These are phyloP conservation scores for Caloenas nicobarica DNA, from an alignment of 2,113 vertebrate genomes.

Conservation along the genomic window DNA sequence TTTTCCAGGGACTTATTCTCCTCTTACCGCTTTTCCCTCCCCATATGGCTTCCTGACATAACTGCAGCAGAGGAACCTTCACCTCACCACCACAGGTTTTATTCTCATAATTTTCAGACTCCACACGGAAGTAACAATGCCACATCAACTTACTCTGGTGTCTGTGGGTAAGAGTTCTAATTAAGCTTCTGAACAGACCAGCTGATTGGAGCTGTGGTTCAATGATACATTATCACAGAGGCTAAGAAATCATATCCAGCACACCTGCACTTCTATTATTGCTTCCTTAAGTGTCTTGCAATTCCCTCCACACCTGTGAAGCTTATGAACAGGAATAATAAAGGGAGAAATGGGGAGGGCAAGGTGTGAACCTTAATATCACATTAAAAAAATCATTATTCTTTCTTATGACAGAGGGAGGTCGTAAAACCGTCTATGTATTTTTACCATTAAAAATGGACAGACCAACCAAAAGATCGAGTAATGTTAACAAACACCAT, in stretches of 20 bases:
- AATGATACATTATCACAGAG: not conserved
- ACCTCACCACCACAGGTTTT: not conserved
- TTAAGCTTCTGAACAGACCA: not conserved
- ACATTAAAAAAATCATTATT: not conserved
- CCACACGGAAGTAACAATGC: not conserved
- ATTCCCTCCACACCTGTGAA: not conserved
- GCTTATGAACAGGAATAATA: not conserved
- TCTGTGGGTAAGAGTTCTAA: constrained; percentile 15
- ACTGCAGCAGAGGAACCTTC: not conserved
- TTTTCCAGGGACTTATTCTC: not conserved
- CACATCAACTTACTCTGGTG: not conserved
- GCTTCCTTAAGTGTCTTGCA: not conserved
- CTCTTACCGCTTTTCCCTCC: not conserved
- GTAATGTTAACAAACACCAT: not conserved
- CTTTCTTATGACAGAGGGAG: not conserved
- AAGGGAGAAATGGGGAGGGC: not conserved
- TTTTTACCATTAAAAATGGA: not conserved
- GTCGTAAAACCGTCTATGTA: not conserved
- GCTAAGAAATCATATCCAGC: constrained; percentile 7
- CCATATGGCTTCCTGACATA: not conserved
- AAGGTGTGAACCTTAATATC: not conserved
- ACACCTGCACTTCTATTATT: not conserved
- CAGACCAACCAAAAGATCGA: not conserved
- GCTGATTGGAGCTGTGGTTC: not conserved
- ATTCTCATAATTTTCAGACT: not conserved